Evolutionary conservation across 2,113 vertebrate genomes (phyloP), one percentile per base, ranked within the genome.

Genomic region (Ovibos moschatus): DNA sequence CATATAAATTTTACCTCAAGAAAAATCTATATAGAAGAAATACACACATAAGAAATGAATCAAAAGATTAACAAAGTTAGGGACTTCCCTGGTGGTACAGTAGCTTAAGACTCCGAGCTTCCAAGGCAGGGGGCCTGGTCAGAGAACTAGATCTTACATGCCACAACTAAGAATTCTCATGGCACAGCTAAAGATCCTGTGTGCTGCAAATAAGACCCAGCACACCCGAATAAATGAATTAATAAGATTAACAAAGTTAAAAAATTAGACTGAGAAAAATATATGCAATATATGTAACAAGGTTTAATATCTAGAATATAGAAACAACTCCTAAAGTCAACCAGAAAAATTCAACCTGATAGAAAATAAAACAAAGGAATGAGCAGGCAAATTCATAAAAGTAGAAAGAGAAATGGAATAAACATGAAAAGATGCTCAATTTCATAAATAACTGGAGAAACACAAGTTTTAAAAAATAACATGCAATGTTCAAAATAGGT

Each of bases 41-140:
- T 33, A 92, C n/a, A 84, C 30, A 89, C 45, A 71, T 36, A 84
- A 55, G 43, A 71, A 28, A 82, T 51, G 27, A 96, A 55, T 57
- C 40, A 57, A 96, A 92, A 82, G 40, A 88, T 88, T 51, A 92
- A 94, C 14, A 88, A 92, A 92, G 51, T 87, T 92, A 82, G 71
- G 23, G 36, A 27, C 40, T 76, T 76, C 40, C 71, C 40, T 76
- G 40, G 12, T 76, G 40, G 71, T 43, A 43, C 12, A 76, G 36
- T 76, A 25, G 71, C 67, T 76, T 76, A 43, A 43, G 71, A 76
- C 11, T 43, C 23, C 1, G 23, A 74, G 36, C 40, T 43, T 25
- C 71, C 71, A 43, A 43, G 25, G 71, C 71, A 43, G 40, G 40
- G 40, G 36, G 67, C 67, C 67, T 71, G n/a, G 67, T 74, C 67